Base-by-base conservation (phyloP, 2,113 vertebrate species). In the Aramus guarauna region DNA sequence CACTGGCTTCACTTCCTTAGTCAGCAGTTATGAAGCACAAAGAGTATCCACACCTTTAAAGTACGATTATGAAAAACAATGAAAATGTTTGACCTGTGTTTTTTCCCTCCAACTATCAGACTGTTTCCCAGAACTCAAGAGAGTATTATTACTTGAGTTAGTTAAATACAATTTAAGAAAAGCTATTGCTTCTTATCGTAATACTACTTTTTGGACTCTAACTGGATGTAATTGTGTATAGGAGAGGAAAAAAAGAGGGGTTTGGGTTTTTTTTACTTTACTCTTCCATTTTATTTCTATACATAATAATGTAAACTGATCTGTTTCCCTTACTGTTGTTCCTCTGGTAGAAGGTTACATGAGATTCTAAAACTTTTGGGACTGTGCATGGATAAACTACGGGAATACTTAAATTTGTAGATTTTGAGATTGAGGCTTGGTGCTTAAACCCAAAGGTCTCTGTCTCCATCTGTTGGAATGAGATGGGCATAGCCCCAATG, bases 391-490 rank as follows among this genome's bases (percentile, higher is more conserved):
- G 47, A 72, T 78, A 78, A 89, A 64, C 39, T 34, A 29, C 23
- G 20, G 30, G 43, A 73, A n/a, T 36, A 78, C 0, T 30, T 76
- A 37, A 66, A 82, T 85, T 78, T 7, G 5, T 53, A 69, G 52
- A 69, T 92, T 76, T 75, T 94, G 76, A 87, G 62, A 47, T 37
- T 90, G 66, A 78, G 83, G 22, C 45, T 16, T 76, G 81, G 48
- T 85, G 29, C 67, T 90, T 69, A 90, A 88, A 95, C 90, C 94
- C 96, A 94, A 50, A 95, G 96, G 95, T 97, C 96, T 97, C 90
- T 97, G 96, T 97, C 96, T 97, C 96, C 95, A 97, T 97, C 95
- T 97, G 95, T 97, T 97, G 96, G 96, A 97, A 85, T 66, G 91
- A 95, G 91, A 66, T 85, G 77, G 53, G n/a, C 89, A 95, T 97